Conservation (phyloP, 53 echinoderm and acorn worm genomes). For the Paelopatides confundens region DNA sequence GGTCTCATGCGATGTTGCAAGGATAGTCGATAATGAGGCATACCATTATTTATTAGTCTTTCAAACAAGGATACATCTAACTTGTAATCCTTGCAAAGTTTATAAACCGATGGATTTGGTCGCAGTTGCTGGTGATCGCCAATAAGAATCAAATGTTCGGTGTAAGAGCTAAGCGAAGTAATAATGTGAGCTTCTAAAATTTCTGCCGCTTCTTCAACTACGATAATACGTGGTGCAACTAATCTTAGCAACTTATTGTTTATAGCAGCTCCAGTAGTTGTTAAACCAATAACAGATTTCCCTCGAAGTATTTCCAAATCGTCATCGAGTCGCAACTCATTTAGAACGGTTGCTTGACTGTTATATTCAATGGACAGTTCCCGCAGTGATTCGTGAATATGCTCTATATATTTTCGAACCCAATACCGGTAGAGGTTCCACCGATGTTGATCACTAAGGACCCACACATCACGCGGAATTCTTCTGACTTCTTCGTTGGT, state of each 20-base stretch:
- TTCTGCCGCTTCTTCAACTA: constrained; percentile 96
- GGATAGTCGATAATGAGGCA: constrained; percentile 70
- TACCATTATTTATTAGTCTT: constrained; percentile 71
- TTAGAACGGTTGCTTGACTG: not conserved
- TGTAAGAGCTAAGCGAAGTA: constrained; percentile 66
- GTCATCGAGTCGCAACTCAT: constrained; percentile 36
- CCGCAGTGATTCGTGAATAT: not conserved
- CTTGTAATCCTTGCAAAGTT: constrained; percentile 74
- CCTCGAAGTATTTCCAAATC: constrained; percentile 28
- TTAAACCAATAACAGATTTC: constrained; percentile 65
- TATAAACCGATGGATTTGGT: constrained; percentile 90
- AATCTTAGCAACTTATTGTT: constrained; percentile 29
- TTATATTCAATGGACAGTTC: not conserved
- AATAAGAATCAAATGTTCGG: constrained; percentile 89
- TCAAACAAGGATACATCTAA: constrained; percentile 81
- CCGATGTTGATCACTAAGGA: constrained; percentile 4
- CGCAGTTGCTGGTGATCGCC: constrained; percentile 91
- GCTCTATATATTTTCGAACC: constrained; percentile 16
- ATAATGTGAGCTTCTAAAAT: constrained; percentile 91
- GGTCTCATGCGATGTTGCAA: too few relatives aligned
- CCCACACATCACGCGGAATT: constrained; percentile 51
- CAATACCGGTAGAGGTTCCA: constrained; percentile 70
- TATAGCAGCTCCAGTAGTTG: constrained; percentile 73
- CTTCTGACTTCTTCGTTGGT: constrained; percentile 24
- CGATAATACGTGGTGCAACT: constrained; percentile 37